A percentile compares a stretch with the other conserved stretches of the same genome.
Evolutionary conservation across 1,140 invertebrate genomes (phyloP).

Genomic region (Akabosia matsudoensis): DNA sequence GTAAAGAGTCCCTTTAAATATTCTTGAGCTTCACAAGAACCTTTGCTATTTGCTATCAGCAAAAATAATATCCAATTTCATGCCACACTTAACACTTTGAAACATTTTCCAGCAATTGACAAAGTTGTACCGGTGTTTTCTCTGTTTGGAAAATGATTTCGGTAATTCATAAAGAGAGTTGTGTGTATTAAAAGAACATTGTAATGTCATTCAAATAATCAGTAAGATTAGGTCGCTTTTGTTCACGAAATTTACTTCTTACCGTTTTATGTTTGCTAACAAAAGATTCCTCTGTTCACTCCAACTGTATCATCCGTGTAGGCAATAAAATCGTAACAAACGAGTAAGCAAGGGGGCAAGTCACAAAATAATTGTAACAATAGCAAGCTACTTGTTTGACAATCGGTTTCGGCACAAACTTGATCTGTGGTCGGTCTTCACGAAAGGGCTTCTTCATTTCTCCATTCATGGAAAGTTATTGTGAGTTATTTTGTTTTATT

Average conservation of each 20-base stretch:
- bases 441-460: neutral
- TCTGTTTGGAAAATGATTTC: neutral
- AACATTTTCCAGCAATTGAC: neutral
- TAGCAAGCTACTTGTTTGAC: too few species aligned
- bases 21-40: neutral
- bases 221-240: slow-evolving; percentile 25
- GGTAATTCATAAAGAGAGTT: neutral
- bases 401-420: too few species aligned
- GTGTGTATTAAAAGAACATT: neutral
- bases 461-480: neutral
- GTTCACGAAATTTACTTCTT: slow-evolving; percentile 25
- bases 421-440: neutral
- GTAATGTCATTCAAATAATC: slow-evolving; percentile 23
- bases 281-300: neutral
- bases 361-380: too few species aligned
- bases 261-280: slow-evolving; percentile 19
- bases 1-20: neutral
- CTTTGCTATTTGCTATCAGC: neutral
- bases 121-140: neutral
- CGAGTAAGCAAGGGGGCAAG: neutral
- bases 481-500: slow-evolving; percentile 10
- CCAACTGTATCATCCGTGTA: neutral
- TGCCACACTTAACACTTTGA: neutral
- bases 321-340: too few species aligned
- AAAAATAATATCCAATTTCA: neutral